Percentiles rank a stretch among this genome's conserved stretches.
Evolutionary conservation across 2,888 invertebrate genomes (phyloP).

Genomic region (Athalia cordata): DNA sequence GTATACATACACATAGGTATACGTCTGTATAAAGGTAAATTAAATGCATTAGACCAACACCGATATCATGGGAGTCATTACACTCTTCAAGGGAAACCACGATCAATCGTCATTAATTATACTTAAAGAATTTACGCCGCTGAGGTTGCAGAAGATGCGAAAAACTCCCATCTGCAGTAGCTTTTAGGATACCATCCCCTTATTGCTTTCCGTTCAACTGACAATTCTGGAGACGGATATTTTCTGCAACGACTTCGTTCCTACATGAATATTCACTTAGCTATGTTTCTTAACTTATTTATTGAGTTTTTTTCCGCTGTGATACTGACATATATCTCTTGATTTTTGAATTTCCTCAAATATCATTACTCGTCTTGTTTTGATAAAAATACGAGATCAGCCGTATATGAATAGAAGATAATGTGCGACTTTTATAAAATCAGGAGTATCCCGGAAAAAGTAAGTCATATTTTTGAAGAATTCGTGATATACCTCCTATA

Average conservation of each 20-base stretch:
- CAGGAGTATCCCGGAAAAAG: not conserved
- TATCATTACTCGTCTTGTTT: not conserved
- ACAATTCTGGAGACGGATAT: constrained; percentile 25
- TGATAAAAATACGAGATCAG: not conserved
- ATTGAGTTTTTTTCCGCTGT: not conserved
- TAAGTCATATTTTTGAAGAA: constrained; percentile 6
- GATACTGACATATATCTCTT: too few relatives aligned
- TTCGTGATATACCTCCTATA: not conserved
- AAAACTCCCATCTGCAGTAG: constrained; percentile 3
- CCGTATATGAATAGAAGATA: not conserved
- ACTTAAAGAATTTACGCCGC: constrained; percentile 5
- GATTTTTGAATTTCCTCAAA: not conserved
- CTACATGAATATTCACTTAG: not conserved
- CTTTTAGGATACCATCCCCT: not conserved
- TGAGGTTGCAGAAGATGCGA: not conserved
- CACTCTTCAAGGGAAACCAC: constrained; percentile 6
- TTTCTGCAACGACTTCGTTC: too few relatives aligned
- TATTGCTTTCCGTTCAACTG: not conserved
- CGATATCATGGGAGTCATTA: not conserved
- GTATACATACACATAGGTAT: too few relatives aligned
- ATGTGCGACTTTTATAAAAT: not conserved
- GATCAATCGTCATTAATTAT: constrained; percentile 44
- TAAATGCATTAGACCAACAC: constrained; percentile 30
- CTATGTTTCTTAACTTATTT: not conserved
- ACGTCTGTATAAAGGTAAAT: constrained; percentile 12